phyloP scores from a whole-genome alignment of 2,113 vertebrate species.

The Protobothrops flavoviridis region DNA sequence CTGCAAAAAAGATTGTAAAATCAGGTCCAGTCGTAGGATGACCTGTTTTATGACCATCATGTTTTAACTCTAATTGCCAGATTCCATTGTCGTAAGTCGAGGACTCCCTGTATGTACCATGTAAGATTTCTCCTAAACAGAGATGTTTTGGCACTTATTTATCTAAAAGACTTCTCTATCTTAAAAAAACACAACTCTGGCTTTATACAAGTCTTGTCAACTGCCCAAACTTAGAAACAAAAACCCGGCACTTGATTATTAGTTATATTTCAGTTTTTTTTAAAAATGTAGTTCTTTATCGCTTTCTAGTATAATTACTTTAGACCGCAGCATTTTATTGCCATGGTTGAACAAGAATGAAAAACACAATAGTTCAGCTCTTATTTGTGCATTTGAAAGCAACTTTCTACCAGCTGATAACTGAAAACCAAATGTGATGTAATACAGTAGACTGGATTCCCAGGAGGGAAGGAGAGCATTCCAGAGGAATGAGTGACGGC shows the following conservation, averaged over 20 bases:
- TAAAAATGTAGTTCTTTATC: background rate
- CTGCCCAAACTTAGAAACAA: background rate
- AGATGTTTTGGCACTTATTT: no score
- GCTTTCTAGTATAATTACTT: background rate
- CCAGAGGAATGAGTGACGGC: background rate
- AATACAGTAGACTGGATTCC: background rate
- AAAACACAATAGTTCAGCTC: background rate
- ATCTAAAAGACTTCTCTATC: background rate
- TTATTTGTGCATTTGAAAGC: background rate
- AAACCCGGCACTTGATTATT: background rate
- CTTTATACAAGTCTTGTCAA: background rate
- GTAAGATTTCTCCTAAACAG: no score
- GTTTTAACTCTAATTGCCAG: no score
- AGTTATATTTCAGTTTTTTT: background rate
- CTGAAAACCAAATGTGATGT: background rate
- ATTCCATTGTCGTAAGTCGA: no score
- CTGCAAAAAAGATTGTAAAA: no score
- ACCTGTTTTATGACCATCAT: no score
- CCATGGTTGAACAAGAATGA: no score
- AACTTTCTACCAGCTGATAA: background rate
- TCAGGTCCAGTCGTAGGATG: no score
- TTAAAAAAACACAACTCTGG: background rate
- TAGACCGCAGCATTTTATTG: background rate
- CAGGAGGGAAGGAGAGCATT: background rate
- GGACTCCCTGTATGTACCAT: no score